Evolutionary conservation across 1,140 invertebrate species (phyloP).

Genomic region (Hermetia illucens): DNA sequence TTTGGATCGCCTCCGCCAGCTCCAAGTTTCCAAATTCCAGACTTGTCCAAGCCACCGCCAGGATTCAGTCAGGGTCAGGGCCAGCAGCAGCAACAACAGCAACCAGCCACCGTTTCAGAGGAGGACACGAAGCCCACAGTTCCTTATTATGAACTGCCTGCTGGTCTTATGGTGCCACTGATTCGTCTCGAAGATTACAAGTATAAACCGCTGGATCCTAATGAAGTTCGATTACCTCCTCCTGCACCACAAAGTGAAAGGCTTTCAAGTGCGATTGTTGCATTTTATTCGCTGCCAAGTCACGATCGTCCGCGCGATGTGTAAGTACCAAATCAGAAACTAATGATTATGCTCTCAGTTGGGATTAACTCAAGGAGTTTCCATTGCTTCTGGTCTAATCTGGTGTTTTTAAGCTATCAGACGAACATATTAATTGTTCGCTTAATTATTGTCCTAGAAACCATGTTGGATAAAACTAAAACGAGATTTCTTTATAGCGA

Average conservation of each 20-base stretch:
- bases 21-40: slow-evolving; percentile 46
- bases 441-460: too few relatives aligned
- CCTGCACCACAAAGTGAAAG: slow-evolving; percentile 87
- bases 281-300: slow-evolving; percentile 85
- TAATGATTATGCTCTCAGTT: background rate
- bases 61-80: slow-evolving; percentile 48
- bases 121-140: slow-evolving; percentile 77
- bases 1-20: too few relatives aligned
- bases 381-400: too few relatives aligned
- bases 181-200: slow-evolving; percentile 81
- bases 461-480: too few relatives aligned
- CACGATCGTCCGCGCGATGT: slow-evolving; percentile 89
- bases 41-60: slow-evolving; percentile 73
- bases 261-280: slow-evolving; percentile 81
- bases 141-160: slow-evolving; percentile 92
- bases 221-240: slow-evolving; percentile 77
- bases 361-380: background rate
- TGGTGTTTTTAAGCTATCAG: too few relatives aligned
- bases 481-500: slow-evolving; percentile 60
- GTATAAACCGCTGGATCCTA: slow-evolving; percentile 81
- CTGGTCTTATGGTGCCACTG: slow-evolving; percentile 82
- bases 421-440: too few relatives aligned
- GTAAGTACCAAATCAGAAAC: slow-evolving; percentile 44
- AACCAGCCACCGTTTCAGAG: slow-evolving; percentile 22
- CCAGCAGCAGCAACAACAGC: slow-evolving; percentile 20